Evolutionary conservation across 92 coral and sea anemone species (phyloP).

Genomic region (Epizoanthus stellaris): DNA sequence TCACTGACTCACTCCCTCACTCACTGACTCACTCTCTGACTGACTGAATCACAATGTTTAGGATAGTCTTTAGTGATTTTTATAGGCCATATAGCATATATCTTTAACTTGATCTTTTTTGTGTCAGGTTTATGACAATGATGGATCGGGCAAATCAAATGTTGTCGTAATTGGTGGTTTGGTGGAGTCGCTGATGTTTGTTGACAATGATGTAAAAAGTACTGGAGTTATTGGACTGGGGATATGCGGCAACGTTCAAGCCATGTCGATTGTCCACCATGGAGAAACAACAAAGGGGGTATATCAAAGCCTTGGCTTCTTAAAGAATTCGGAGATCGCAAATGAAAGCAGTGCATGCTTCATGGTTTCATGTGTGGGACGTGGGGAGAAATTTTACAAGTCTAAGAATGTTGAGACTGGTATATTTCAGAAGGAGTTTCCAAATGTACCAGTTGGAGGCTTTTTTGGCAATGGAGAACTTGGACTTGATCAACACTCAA

Average conservation of each 20-base stretch:
- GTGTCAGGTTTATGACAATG: conserved; percentile 74
- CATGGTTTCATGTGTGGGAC: conserved; percentile 90
- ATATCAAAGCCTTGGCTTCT: conserved; percentile 61
- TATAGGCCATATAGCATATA: too few relatives aligned
- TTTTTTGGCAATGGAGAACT: conserved; percentile 96
- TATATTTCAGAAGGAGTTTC: conserved; percentile 86
- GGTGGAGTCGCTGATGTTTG: conserved; percentile 86
- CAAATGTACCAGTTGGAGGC: conserved; percentile 82
- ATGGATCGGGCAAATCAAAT: conserved; percentile 80
- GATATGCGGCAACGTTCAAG: conserved; percentile 87
- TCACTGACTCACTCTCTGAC: not conserved
- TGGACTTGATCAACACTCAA: conserved; percentile 86
- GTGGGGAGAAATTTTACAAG: conserved; percentile 75
- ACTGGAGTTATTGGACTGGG: conserved; percentile 90
- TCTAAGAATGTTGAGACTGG: conserved; percentile 84
- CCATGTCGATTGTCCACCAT: conserved; percentile 86
- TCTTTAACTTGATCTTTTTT: not conserved
- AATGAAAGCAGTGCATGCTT: conserved; percentile 77
- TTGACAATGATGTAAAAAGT: conserved; percentile 74
- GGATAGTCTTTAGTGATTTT: too few relatives aligned
- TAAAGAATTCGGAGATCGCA: conserved; percentile 59
- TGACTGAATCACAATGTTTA: not conserved
- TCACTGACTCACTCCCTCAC: too few relatives aligned
- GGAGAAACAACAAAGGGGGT: conserved; percentile 80
- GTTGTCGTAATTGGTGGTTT: conserved; percentile 94